Base-by-base conservation (phyloP, 2,797 vertebrate species). In the Darevskia nairensis region DNA sequence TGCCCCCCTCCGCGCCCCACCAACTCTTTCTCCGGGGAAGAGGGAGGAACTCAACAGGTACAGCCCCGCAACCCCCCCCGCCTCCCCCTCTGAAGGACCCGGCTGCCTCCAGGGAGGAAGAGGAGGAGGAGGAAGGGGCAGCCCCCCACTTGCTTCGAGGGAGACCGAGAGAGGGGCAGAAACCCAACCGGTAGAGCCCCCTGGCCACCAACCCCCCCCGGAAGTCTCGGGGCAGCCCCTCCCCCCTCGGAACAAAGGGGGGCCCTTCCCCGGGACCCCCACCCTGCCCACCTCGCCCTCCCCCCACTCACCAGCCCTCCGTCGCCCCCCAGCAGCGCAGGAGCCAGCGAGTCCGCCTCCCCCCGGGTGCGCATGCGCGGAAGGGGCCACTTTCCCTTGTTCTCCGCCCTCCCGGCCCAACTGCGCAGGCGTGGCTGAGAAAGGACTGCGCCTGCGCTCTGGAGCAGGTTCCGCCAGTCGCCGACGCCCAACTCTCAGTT, bases 311-410 rank as follows among this genome's bases (percentile, higher is more conserved):
- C 55, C 69, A 10, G 81, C 80, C 80, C 64, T 71, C 50, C 17
- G 55, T 78, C n/a, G 15, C 66, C 13, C 74, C 19, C 72, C 7
- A 19, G 50, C 32, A 27, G 59, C 46, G 9, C 8, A 8, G 1
- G 69, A 25, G 3, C 71, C 10, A 27, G 21, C 8, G 23, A 50
- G 21, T 44, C 84, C 15, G 21, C 66, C 32, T 41, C 44, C 21
- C 55, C 27, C 8, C 1, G 2, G 0, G 0, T 0, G 6, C 39
- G 74, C 50, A 17, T 8, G 75, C 19, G 29, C 21, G 4, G 3
- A 4, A 7, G 3, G 11, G 7, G 27, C 41, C 35, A 41, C 50
- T 55, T 9, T 50, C 35, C 66, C 2, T 75, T 7, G 29, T 1
- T 0, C 11, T 15, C 6, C 39, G 1, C 4, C 19, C 44, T 21